A percentile compares a stretch with the other conserved stretches of the same genome.
These are phyloP conservation scores for Dendrolimus pini DNA, from an alignment of 2,888 invertebrate species.

Conservation along the genomic window DNA sequence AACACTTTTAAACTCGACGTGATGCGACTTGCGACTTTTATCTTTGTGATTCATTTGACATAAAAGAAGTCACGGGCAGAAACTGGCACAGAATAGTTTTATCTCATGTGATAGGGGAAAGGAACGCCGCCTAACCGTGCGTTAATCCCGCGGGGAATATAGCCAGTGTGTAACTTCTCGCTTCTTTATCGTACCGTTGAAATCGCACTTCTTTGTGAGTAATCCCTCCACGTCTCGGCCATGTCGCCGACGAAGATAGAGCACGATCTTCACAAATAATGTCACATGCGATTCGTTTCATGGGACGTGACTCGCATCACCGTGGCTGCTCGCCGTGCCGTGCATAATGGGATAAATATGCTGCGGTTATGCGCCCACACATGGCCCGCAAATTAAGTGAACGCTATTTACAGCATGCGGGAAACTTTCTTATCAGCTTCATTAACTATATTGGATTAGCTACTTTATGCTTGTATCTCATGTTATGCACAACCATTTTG, in stretches of 20 bases:
- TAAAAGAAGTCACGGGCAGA: too few species aligned
- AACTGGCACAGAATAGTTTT: not conserved
- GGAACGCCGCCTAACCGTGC: slow-evolving; percentile 47
- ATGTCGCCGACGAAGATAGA: slow-evolving; percentile 76
- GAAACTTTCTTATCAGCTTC: slow-evolving; percentile 58
- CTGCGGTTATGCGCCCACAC: slow-evolving; percentile 70
- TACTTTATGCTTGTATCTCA: too few species aligned
- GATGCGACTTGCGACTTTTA: too few species aligned
- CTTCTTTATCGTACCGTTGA: slow-evolving; percentile 72
- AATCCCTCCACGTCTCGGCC: slow-evolving; percentile 73
- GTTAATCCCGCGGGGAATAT: slow-evolving; percentile 65
- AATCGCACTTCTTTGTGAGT: slow-evolving; percentile 76
- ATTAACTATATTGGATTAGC: slow-evolving; percentile 49
- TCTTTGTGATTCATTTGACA: too few species aligned
- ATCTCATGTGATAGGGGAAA: slow-evolving; percentile 24
- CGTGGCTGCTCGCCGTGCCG: slow-evolving; percentile 60
- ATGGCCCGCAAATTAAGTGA: slow-evolving; percentile 73
- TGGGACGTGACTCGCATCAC: slow-evolving; percentile 73
- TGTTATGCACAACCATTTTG: too few species aligned
- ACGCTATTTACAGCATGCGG: slow-evolving; percentile 64
- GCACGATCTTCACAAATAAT: slow-evolving; percentile 78
- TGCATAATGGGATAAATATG: slow-evolving; percentile 77
- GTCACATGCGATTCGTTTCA: slow-evolving; percentile 77
- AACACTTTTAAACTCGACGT: too few species aligned
- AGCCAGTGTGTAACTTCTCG: slow-evolving; percentile 63